Percentiles rank a stretch among this genome's conserved stretches.
Conservation (phyloP, 92 coral and sea anemone species). For the Porites rus region DNA sequence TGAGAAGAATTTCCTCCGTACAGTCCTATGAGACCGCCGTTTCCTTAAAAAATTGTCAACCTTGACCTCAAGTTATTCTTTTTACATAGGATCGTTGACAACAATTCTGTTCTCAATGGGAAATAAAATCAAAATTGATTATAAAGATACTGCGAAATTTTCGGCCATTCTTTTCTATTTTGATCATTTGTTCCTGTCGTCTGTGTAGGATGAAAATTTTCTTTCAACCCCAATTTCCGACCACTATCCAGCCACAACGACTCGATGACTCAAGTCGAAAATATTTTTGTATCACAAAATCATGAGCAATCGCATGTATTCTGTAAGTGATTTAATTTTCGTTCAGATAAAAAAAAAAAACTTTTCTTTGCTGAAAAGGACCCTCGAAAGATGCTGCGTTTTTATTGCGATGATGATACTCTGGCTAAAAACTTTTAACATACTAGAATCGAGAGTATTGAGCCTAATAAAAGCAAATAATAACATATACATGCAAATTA, state of each 20-base stretch:
- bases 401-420: not conserved
- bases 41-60: not conserved
- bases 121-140: not conserved
- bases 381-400: not conserved
- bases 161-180: not conserved
- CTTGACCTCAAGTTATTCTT: not conserved
- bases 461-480: slow-evolving; percentile 7
- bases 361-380: not conserved
- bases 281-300: not conserved
- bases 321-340: not conserved
- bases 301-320: not conserved
- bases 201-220: not conserved
- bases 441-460: slow-evolving; percentile 21
- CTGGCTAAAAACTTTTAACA: slow-evolving; percentile 10
- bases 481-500: slow-evolving; percentile 22
- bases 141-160: not conserved
- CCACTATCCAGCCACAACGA: not conserved
- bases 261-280: slow-evolving; percentile 12
- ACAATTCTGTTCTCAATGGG: not conserved
- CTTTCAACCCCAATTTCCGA: not conserved
- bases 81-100: not conserved
- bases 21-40: not conserved
- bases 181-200: not conserved
- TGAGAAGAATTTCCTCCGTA: slow-evolving; percentile 27
- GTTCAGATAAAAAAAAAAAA: not conserved